These are phyloP conservation scores for Morone chrysops DNA, from an alignment of 2,113 vertebrate species.

Conservation along the genomic window DNA sequence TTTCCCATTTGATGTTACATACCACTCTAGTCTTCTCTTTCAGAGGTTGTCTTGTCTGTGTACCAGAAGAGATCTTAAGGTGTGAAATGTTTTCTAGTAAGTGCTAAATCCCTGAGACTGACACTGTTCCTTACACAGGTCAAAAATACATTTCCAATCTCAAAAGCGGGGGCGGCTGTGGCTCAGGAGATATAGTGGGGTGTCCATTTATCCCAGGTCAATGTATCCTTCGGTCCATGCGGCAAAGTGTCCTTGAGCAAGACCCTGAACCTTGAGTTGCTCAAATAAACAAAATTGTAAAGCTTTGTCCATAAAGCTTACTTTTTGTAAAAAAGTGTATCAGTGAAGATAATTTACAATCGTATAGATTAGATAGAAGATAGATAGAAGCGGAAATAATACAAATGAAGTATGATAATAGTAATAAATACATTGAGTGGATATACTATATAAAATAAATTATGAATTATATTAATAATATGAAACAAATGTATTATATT, in stretches of 20 bases:
- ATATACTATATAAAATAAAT: too few relatives aligned
- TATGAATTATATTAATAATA: too few relatives aligned
- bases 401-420: too few relatives aligned
- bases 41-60: neutral
- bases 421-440: too few relatives aligned
- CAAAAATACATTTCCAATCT: neutral
- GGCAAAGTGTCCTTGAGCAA: neutral
- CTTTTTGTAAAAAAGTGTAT: neutral
- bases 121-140: neutral
- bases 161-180: neutral
- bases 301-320: too few relatives aligned
- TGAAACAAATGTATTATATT: too few relatives aligned
- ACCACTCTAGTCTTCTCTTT: neutral
- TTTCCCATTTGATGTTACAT: neutral
- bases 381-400: too few relatives aligned
- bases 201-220: neutral
- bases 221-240: neutral
- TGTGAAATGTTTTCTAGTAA: slow-evolving; percentile 3
- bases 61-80: neutral
- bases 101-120: neutral
- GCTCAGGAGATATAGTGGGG: neutral
- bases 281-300: too few relatives aligned
- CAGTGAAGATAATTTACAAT: too few relatives aligned
- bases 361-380: too few relatives aligned
- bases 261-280: neutral